phyloP scores from a whole-genome alignment of 2,113 vertebrate genomes.

The Echinops telfairi region DNA sequence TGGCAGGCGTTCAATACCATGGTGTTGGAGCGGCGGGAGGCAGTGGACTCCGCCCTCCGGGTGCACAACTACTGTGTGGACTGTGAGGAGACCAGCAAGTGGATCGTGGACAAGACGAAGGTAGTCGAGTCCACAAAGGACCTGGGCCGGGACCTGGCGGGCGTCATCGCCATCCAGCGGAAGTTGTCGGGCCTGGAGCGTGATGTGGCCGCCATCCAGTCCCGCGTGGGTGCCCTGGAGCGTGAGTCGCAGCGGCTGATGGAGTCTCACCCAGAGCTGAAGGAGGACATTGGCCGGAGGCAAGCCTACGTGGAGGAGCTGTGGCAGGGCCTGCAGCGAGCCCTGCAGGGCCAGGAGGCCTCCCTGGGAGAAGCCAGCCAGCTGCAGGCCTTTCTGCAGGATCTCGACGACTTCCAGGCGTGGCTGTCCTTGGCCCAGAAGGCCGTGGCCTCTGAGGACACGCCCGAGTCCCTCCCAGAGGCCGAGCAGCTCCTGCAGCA shows the following conservation, averaged over 20 bases:
- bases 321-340: slow-evolving; percentile 91
- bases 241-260: slow-evolving; percentile 90
- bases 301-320: slow-evolving; percentile 83
- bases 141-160: slow-evolving; percentile 93
- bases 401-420: slow-evolving; percentile 96
- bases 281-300: slow-evolving; percentile 86
- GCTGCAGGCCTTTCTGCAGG: slow-evolving; percentile 95
- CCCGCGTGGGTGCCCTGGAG: slow-evolving; percentile 89
- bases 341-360: slow-evolving; percentile 90
- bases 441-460: slow-evolving; percentile 93
- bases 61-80: slow-evolving; percentile 95
- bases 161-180: slow-evolving; percentile 95
- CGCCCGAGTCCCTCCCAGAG: slow-evolving; percentile 90
- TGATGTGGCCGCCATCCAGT: slow-evolving; percentile 91
- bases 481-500: slow-evolving; percentile 92
- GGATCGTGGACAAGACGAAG: slow-evolving; percentile 94
- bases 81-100: slow-evolving; percentile 93
- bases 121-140: slow-evolving; percentile 94
- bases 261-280: slow-evolving; percentile 90
- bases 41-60: slow-evolving; percentile 92
- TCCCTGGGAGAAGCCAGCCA: slow-evolving; percentile 96
- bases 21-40: slow-evolving; percentile 89
- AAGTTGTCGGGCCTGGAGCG: slow-evolving; percentile 96
- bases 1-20: slow-evolving; percentile 94
- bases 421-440: slow-evolving; percentile 96